Evolutionary conservation across 2,113 vertebrate genomes (phyloP).

Genomic region (Ornithorhynchus anatinus): DNA sequence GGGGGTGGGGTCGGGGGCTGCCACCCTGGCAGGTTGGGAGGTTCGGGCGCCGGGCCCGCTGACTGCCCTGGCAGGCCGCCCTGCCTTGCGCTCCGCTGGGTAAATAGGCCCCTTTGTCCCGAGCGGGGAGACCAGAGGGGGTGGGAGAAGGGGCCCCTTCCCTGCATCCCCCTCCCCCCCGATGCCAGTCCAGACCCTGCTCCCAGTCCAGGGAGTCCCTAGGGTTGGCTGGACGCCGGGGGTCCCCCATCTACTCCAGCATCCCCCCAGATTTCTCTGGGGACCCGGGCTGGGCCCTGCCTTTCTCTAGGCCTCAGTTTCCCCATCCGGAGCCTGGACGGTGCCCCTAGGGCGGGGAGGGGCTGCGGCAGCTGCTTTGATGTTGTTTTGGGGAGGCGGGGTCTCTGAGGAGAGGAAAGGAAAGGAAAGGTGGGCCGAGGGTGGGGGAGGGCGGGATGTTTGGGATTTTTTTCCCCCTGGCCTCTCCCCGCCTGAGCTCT

Average conservation of each 20-base stretch:
- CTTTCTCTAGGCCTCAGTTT: not conserved
- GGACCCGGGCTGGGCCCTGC: not conserved
- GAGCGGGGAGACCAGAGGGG: too few species aligned
- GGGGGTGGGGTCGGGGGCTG: constrained; percentile 2
- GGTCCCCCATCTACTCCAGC: not conserved
- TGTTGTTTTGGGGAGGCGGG: not conserved
- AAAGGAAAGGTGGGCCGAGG: not conserved
- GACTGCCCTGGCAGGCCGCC: not conserved
- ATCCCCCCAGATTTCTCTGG: not conserved
- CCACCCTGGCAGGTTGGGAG: not conserved
- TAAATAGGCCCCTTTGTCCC: not conserved
- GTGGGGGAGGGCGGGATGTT: not conserved
- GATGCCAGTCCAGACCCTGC: too few species aligned
- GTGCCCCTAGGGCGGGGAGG: not conserved
- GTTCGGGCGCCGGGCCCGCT: not conserved
- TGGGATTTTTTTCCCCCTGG: too few species aligned
- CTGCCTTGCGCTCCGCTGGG: not conserved
- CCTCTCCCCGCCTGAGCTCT: not conserved
- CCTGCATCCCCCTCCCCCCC: too few species aligned
- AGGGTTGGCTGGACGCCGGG: not conserved
- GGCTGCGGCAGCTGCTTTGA: not conserved
- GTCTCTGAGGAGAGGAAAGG: too few species aligned
- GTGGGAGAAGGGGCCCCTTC: too few species aligned
- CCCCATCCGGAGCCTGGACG: not conserved
- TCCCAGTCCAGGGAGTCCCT: not conserved